Evolutionary conservation across 2,888 invertebrate species (phyloP).

Genomic region (Phania funesta): DNA sequence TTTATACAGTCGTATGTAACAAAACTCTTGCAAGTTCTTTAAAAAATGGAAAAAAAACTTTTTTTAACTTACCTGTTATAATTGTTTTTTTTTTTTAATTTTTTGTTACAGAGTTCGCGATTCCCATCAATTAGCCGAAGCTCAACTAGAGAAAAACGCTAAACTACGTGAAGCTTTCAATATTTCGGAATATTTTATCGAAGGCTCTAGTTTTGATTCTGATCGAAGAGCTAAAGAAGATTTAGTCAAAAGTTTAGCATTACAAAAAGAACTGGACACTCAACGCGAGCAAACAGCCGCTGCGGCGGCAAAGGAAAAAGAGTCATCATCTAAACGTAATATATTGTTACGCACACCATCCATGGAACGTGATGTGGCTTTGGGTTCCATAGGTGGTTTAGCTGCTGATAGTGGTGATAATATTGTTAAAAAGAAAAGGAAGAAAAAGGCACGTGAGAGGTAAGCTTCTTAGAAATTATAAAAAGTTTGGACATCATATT

Average conservation of each 20-base stretch:
- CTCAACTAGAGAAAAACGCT: constrained; percentile 97
- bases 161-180: constrained; percentile 96
- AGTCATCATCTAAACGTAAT: constrained; percentile 82
- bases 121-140: constrained; percentile 97
- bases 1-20: too few relatives aligned
- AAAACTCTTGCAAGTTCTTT: too few relatives aligned
- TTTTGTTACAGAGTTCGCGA: constrained; percentile 88
- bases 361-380: constrained; percentile 81
- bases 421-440: constrained; percentile 85
- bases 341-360: constrained; percentile 89
- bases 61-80: too few relatives aligned
- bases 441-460: constrained; percentile 84
- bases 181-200: constrained; percentile 95
- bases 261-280: constrained; percentile 80
- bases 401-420: constrained; percentile 70
- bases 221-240: constrained; percentile 84
- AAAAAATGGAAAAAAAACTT: not conserved
- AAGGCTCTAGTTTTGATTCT: constrained; percentile 94
- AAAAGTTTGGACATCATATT: not conserved
- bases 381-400: constrained; percentile 78
- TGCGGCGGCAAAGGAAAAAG: constrained; percentile 71
- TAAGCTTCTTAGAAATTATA: constrained; percentile 40
- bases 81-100: not conserved
- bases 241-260: constrained; percentile 80
- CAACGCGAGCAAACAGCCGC: constrained; percentile 78